Evolutionary conservation across 2,888 invertebrate genomes (phyloP), one percentile per base, ranked within the genome.

Genomic region (Xiphydria camelus): DNA sequence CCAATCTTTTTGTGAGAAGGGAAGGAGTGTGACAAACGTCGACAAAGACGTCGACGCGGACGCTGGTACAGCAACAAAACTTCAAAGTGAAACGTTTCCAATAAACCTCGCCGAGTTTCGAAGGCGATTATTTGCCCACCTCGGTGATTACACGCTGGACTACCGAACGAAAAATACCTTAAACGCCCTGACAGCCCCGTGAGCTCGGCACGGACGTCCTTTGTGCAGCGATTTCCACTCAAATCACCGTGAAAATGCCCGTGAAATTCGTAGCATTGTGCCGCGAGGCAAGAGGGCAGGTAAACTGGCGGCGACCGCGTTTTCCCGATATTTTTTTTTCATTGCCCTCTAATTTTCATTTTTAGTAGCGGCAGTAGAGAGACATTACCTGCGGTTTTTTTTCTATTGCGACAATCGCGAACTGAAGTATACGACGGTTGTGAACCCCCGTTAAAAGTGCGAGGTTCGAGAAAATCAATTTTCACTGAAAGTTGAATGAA

Each of bases 191-290:
- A 44, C 47, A 40, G 45, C 36, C 43, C 50, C 47, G 48, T 25
- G 42, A 51, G 44, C 46, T 41, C 43, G 53, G 31, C 49, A 58
- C 54, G 47, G 59, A 45, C 40, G 19, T 45, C 61, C 57, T 68
- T 73, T 73, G 72, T 73, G 35, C 56, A 17, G 64, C 66, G 73
- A 71, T 73, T 73, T 70, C 59, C 55, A 61, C 49, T 62, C 63
- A 70, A 73, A 73, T 72, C 67, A 68, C 66, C 71, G 63, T 66
- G 55, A 73, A n/a, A 73, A 72, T 69, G 61, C 61, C 61, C 62
- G 52, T 64, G 61, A 68, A 68, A 68, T 58, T 57, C 52, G 51
- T 41, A 41, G 55, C 59, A 64, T 70, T 70, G 65, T 69, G 49
- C 46, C 39, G 39, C 14, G 33, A 21, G 34, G 14, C 15, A 33